Evolutionary conservation across 2,113 vertebrate genomes (phyloP).

Genomic region (Pterocles burchelli): DNA sequence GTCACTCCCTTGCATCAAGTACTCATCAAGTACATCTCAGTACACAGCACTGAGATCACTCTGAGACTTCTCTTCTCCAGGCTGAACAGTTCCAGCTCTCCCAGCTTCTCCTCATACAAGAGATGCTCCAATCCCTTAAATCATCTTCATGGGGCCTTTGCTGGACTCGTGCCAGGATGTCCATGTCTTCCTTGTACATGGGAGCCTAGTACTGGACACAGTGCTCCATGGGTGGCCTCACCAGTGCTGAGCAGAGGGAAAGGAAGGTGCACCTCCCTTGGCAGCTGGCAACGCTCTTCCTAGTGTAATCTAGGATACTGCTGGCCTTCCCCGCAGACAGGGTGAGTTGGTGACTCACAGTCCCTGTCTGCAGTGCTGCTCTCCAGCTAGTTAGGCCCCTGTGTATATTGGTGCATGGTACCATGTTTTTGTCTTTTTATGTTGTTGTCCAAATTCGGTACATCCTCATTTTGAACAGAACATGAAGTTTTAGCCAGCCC

Average conservation of each 20-base stretch:
- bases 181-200: neutral
- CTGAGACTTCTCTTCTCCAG: neutral
- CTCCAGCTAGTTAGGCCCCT: neutral
- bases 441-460: neutral
- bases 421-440: neutral
- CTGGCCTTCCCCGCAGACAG: neutral
- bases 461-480: neutral
- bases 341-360: neutral
- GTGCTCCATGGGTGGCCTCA: neutral
- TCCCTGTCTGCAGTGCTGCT: neutral
- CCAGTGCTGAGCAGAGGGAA: neutral
- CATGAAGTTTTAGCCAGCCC: neutral
- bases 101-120: neutral
- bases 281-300: neutral
- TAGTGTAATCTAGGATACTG: neutral
- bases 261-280: neutral
- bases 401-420: fast-evolving
- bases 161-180: neutral
- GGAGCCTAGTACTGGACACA: neutral
- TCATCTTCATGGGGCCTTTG: neutral
- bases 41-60: neutral
- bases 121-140: neutral
- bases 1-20: neutral
- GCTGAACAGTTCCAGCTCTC: neutral
- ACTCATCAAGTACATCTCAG: no score